A percentile compares a stretch with the other conserved stretches of the same genome.
Conservation (phyloP, 2,888 invertebrate genomes). For the Mythimna pallens region DNA sequence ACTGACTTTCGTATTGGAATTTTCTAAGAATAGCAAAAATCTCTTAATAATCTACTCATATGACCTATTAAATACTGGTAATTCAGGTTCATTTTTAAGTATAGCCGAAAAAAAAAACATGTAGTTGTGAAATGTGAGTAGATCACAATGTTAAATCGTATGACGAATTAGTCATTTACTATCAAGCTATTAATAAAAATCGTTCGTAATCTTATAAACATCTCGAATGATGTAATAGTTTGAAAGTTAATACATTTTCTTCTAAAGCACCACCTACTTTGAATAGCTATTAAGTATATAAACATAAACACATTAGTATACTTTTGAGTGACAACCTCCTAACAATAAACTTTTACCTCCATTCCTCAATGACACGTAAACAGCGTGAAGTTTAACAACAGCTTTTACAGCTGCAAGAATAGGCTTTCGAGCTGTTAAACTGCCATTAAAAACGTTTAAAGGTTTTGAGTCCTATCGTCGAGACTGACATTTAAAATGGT, state of each 20-base stretch:
- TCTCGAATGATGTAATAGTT: not conserved
- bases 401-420: constrained; percentile 31
- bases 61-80: not conserved
- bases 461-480: constrained; percentile 14
- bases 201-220: not conserved
- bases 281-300: not conserved
- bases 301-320: not conserved
- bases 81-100: constrained; percentile 7
- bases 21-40: not conserved
- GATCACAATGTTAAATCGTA: no score
- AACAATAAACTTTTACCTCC: constrained; percentile 44
- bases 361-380: constrained; percentile 29
- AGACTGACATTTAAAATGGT: constrained; percentile 6
- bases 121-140: not conserved
- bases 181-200: no score
- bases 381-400: constrained; percentile 47
- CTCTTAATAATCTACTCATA: not conserved
- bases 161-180: no score
- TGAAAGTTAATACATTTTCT: not conserved
- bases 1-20: no score
- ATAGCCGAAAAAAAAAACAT: not conserved
- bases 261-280: not conserved
- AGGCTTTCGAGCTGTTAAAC: constrained; percentile 45
- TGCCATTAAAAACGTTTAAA: constrained; percentile 34
- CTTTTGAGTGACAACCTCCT: constrained; percentile 33